Evolutionary conservation across 1,140 invertebrate genomes (phyloP).

Genomic region (Pristionchus pacificus): DNA sequence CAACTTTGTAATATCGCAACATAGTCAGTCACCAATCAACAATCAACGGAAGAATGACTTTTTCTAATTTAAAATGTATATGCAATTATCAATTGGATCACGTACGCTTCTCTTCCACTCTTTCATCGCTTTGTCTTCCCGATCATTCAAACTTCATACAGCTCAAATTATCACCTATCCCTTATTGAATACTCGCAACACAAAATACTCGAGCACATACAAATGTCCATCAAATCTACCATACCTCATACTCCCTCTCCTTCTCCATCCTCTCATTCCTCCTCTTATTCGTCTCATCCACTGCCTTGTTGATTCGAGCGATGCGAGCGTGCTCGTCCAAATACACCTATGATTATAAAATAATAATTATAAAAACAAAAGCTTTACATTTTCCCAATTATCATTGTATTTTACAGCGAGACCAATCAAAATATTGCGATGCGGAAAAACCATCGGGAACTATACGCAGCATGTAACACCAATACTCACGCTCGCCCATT

Average conservation of each 20-base stretch:
- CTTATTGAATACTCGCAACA: not conserved
- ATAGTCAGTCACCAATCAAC: no score
- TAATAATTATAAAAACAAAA: not conserved
- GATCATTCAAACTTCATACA: no score
- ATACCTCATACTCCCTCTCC: not conserved
- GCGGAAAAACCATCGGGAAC: no score
- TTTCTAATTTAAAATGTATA: not conserved
- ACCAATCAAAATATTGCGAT: not conserved
- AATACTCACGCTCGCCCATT: no score
- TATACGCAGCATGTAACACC: no score
- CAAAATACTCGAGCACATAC: not conserved
- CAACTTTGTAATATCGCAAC: no score
- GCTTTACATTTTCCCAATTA: not conserved
- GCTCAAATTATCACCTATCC: not conserved
- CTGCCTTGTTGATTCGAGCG: not conserved
- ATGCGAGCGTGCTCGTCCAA: not conserved
- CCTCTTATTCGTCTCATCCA: not conserved
- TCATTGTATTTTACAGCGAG: not conserved
- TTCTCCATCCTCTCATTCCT: not conserved
- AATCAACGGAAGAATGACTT: no score
- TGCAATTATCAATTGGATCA: not conserved
- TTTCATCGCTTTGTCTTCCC: no score
- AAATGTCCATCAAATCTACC: not conserved
- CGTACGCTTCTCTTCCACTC: no score
- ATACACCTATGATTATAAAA: not conserved